Conservation (phyloP, 2,797 vertebrate genomes). For the Dipus sagitta region DNA sequence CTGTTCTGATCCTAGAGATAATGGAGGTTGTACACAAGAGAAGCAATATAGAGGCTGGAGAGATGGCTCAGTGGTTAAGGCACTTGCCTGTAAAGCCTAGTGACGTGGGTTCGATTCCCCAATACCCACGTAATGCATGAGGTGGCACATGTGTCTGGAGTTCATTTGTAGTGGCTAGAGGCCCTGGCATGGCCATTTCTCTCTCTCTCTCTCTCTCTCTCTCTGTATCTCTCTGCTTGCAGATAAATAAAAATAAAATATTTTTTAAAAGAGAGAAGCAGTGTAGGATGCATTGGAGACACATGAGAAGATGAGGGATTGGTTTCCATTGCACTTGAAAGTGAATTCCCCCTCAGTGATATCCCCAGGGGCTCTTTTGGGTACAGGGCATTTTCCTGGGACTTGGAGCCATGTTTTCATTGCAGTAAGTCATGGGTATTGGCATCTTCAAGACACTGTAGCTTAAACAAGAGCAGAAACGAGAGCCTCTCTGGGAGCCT, state of each 20-base stretch:
- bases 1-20: slow-evolving; percentile 11
- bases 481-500: slow-evolving; percentile 48
- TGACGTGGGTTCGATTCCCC: too few species aligned
- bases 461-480: slow-evolving; percentile 32
- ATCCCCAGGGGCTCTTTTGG: slow-evolving; percentile 1
- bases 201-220: too few species aligned
- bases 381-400: slow-evolving; percentile 30
- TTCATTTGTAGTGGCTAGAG: too few species aligned
- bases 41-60: not conserved
- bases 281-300: slow-evolving; percentile 10
- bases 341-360: slow-evolving; percentile 3
- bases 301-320: slow-evolving; percentile 41
- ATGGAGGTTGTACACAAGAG: slow-evolving; percentile 20
- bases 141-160: too few species aligned
- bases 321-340: slow-evolving; percentile 46
- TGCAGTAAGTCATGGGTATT: not conserved
- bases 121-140: too few species aligned
- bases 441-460: slow-evolving; percentile 34
- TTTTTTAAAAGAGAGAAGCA: not conserved
- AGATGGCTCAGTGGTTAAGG: too few species aligned
- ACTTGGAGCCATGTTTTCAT: not conserved
- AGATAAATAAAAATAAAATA: too few species aligned
- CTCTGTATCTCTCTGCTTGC: too few species aligned
- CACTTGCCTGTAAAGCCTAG: too few species aligned
- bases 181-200: too few species aligned